Evolutionary conservation across 2,113 vertebrate genomes (phyloP).

Genomic region (Caranx melampygus): DNA sequence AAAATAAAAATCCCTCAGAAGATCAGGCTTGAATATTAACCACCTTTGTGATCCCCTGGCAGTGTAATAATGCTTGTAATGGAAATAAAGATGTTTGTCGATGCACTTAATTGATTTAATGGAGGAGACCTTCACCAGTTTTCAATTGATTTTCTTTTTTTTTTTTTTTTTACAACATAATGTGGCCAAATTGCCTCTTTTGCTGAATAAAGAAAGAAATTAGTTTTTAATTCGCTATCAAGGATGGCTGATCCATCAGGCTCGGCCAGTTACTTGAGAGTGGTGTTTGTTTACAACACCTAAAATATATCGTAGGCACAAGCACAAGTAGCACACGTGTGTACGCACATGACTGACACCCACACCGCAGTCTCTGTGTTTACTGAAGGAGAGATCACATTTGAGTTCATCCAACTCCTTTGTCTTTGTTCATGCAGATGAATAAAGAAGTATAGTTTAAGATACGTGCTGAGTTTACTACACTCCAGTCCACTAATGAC

Average conservation of each 20-base stretch:
- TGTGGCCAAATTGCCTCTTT: constrained; percentile 68
- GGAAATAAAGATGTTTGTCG: constrained; percentile 70
- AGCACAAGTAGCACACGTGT: not conserved
- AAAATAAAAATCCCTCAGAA: constrained; percentile 23
- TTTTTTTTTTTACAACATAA: constrained; percentile 48
- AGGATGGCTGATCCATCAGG: constrained; percentile 68
- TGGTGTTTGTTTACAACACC: constrained; percentile 40
- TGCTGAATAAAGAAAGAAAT: constrained; percentile 69
- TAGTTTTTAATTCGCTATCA: constrained; percentile 76
- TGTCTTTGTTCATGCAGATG: constrained; percentile 49
- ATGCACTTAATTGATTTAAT: constrained; percentile 72
- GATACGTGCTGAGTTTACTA: constrained; percentile 19
- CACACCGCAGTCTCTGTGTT: constrained; percentile 8
- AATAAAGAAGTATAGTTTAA: constrained; percentile 27
- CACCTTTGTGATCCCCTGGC: constrained; percentile 44
- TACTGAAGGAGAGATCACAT: constrained; percentile 24
- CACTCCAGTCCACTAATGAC: constrained; percentile 8
- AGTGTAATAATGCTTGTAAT: constrained; percentile 62
- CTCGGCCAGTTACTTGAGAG: constrained; percentile 43
- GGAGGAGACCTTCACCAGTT: constrained; percentile 48
- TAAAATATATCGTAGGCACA: constrained; percentile 2
- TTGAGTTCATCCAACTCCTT: constrained; percentile 32
- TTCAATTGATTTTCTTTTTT: constrained; percentile 45
- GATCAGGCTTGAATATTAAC: constrained; percentile 44
- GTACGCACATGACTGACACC: constrained; percentile 6